A percentile compares a stretch with the other conserved stretches of the same genome.
Conservation (phyloP, 1,140 invertebrate species). For the Copidosoma floridanum region DNA sequence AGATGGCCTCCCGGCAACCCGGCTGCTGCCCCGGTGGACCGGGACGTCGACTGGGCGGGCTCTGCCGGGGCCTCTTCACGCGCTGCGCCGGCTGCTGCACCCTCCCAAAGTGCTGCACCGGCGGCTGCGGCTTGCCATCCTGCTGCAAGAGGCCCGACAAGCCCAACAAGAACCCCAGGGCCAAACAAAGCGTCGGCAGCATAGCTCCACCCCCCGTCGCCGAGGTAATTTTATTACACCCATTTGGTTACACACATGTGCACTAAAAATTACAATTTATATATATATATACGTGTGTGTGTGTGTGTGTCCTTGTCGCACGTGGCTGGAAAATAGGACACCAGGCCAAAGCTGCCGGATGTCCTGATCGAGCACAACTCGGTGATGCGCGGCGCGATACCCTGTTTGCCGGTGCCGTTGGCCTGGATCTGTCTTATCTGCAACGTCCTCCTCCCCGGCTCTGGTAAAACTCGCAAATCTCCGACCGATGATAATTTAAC, state of each 20-base stretch:
- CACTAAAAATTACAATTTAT: conserved; percentile 2
- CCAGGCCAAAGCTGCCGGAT: conserved; percentile 76
- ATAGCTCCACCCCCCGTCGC: conserved; percentile 50
- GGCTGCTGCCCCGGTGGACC: conserved; percentile 39
- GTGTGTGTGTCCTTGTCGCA: too few relatives aligned
- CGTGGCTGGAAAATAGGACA: too few relatives aligned
- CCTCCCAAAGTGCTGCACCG: conserved; percentile 29
- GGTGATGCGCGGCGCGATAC: conserved; percentile 84
- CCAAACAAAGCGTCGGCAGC: conserved; percentile 55
- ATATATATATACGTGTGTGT: too few relatives aligned
- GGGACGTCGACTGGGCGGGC: conserved; percentile 39
- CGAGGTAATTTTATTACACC: too few relatives aligned
- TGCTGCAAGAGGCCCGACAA: conserved; percentile 38
- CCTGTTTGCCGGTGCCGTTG: conserved; percentile 77
- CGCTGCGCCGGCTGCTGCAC: conserved; percentile 32
- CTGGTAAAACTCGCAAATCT: conserved; percentile 63
- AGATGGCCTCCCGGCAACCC: too few relatives aligned
- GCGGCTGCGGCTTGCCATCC: conserved; percentile 17
- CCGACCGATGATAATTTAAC: background rate
- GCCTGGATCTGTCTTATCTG: conserved; percentile 84
- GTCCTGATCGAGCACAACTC: conserved; percentile 77
- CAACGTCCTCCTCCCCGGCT: conserved; percentile 82
- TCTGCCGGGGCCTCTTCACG: conserved; percentile 42
- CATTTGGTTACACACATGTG: conserved; percentile 20
- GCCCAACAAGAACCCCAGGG: conserved; percentile 55